phyloP scores from a whole-genome alignment of 2,888 invertebrate genomes.

The Deroplatys truncata region DNA sequence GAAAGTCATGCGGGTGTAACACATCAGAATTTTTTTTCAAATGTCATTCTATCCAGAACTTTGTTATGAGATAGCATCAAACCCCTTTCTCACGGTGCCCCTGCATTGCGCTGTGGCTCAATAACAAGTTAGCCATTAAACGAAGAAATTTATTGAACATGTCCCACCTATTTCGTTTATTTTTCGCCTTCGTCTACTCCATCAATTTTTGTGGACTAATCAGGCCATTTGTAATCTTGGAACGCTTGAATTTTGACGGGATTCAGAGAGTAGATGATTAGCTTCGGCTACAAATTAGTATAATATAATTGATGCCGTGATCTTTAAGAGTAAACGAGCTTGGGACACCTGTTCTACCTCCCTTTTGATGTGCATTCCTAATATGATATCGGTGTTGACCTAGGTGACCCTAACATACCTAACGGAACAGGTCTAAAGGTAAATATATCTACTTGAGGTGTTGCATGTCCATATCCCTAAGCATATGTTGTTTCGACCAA shows the following conservation, averaged over 20 bases:
- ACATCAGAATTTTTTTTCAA: too few relatives aligned
- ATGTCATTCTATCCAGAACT: too few relatives aligned
- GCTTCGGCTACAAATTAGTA: neutral
- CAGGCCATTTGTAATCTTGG: neutral
- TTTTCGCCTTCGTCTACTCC: neutral
- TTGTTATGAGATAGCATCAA: neutral
- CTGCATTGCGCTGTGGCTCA: neutral
- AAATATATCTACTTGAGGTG: too few relatives aligned
- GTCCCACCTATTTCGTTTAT: neutral
- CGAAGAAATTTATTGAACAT: neutral
- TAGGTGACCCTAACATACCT: neutral
- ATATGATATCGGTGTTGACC: neutral
- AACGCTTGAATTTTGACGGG: neutral
- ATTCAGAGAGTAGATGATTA: neutral
- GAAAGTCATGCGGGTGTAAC: too few relatives aligned
- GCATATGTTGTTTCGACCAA: too few relatives aligned
- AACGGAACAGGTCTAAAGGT: too few relatives aligned
- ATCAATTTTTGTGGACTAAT: neutral
- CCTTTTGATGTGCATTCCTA: neutral
- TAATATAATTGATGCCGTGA: neutral
- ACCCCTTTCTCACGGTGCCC: neutral
- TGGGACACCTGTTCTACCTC: neutral
- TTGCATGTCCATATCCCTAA: too few relatives aligned
- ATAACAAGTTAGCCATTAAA: neutral
- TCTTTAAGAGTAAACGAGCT: neutral